Evolutionary conservation across 2,113 vertebrate genomes (phyloP).

Genomic region (Phoxinus phoxinus): DNA sequence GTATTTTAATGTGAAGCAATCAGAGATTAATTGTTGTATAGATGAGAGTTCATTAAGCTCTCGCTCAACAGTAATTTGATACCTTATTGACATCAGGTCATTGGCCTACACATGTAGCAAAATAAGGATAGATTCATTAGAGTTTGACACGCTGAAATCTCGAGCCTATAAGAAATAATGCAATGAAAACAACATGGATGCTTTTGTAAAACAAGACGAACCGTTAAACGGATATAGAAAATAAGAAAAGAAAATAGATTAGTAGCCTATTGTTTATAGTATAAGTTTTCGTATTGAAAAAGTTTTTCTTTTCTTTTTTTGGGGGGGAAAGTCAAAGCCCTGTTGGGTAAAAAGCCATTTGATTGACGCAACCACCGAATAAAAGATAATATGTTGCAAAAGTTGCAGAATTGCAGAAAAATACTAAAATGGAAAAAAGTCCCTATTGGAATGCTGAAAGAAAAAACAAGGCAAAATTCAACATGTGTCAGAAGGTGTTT

Average conservation of each 20-base stretch:
- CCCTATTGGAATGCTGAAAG: neutral
- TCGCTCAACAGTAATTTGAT: conserved; percentile 60
- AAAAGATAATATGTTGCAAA: neutral
- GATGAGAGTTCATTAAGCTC: conserved; percentile 64
- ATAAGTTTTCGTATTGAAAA: neutral
- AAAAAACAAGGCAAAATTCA: neutral
- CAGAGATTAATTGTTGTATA: conserved; percentile 62
- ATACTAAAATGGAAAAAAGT: neutral
- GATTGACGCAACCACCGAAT: neutral
- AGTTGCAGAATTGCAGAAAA: neutral
- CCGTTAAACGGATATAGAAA: conserved; percentile 1
- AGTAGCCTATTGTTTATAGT: neutral
- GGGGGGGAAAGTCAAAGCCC: neutral
- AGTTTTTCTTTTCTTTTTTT: neutral
- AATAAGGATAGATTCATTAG: conserved; percentile 56
- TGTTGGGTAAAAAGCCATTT: neutral
- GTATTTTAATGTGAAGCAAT: conserved; percentile 58
- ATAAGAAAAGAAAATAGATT: neutral
- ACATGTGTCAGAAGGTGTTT: neutral
- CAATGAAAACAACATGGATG: conserved; percentile 6
- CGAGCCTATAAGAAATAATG: conserved; percentile 5
- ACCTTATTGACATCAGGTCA: conserved; percentile 57
- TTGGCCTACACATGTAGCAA: conserved; percentile 55
- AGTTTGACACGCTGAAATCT: conserved; percentile 37
- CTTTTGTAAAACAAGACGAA: neutral